These are phyloP conservation scores for Strigops habroptila DNA, from an alignment of 2,113 vertebrate species.

Conservation along the genomic window DNA sequence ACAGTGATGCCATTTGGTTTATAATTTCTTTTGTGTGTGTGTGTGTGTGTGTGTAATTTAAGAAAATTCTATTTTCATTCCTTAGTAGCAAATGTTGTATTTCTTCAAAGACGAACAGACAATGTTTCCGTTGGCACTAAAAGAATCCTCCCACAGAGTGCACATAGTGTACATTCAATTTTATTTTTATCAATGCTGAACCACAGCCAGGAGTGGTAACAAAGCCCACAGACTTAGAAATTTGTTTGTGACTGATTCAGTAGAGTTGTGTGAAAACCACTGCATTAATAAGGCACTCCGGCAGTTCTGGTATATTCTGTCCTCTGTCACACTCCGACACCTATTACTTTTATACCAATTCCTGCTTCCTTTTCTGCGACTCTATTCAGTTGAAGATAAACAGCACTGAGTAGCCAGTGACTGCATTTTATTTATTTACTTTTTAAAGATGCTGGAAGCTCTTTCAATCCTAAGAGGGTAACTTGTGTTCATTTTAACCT, in stretches of 20 bases:
- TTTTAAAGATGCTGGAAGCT: neutral
- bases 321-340: neutral
- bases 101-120: neutral
- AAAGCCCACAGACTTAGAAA: neutral
- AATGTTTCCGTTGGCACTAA: conserved; percentile 27
- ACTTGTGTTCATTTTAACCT: neutral
- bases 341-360: fast-evolving
- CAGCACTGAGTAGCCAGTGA: neutral
- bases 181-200: conserved; percentile 23
- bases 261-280: neutral
- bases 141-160: conserved; percentile 21
- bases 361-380: neutral
- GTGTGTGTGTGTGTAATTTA: neutral
- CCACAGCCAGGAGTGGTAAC: neutral
- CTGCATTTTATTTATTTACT: neutral
- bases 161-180: neutral
- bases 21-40: neutral
- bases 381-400: neutral
- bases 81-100: conserved; percentile 6
- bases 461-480: neutral
- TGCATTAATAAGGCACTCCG: neutral
- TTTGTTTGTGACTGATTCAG: neutral
- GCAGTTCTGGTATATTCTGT: neutral
- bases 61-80: conserved; percentile 40
- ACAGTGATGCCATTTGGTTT: conserved; percentile 21